These are phyloP conservation scores for Hirudo medicinalis DNA, from an alignment of 1,140 invertebrate species.

Conservation along the genomic window DNA sequence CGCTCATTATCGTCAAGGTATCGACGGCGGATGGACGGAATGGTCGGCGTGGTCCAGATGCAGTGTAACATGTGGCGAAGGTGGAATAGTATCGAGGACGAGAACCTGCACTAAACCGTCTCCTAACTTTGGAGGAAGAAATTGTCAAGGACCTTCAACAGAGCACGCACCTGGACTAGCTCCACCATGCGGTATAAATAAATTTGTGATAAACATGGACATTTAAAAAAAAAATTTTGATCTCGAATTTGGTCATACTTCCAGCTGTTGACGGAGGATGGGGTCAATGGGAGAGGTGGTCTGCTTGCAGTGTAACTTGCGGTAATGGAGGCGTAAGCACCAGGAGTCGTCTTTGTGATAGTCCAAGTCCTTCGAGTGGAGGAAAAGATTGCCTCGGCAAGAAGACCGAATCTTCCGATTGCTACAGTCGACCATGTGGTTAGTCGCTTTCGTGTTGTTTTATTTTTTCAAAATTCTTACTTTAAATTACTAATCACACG, in stretches of 20 bases:
- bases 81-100: constrained; percentile 26
- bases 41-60: constrained; percentile 57
- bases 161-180: constrained; percentile 2
- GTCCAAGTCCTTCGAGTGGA: constrained; percentile 47
- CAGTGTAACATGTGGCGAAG: constrained; percentile 26
- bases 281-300: constrained; percentile 14
- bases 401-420: not conserved
- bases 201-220: too few species aligned
- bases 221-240: too few species aligned
- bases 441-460: too few species aligned
- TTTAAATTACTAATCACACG: too few species aligned
- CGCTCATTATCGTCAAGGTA: not conserved
- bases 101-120: constrained; percentile 11
- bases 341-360: constrained; percentile 49
- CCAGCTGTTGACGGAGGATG: constrained; percentile 15
- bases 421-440: constrained; percentile 1
- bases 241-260: not conserved
- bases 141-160: not conserved
- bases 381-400: constrained; percentile 53
- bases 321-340: constrained; percentile 38
- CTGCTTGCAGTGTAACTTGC: constrained; percentile 49
- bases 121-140: constrained; percentile 8
- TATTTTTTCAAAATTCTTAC: too few species aligned
- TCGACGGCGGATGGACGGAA: constrained; percentile 45
- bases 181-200: constrained; percentile 1